A percentile compares a stretch with the other conserved stretches of the same genome.
Evolutionary conservation across 2,797 vertebrate genomes (phyloP).

Genomic region (Ciconia nigra): DNA sequence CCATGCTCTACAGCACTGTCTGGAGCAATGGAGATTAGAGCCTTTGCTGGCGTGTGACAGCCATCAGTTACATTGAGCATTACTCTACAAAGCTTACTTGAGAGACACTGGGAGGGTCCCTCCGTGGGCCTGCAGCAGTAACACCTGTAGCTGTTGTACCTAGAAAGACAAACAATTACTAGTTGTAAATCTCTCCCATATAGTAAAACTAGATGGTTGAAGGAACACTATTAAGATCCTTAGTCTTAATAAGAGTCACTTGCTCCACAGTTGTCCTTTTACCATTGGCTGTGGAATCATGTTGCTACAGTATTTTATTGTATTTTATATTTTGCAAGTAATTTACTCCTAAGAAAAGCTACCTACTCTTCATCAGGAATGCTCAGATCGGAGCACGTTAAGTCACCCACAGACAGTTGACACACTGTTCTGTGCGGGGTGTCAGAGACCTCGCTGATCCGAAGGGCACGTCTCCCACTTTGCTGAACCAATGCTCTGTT

Average conservation of each 20-base stretch:
- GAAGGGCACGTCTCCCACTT: neutral
- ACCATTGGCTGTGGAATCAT: neutral
- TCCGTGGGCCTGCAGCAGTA: slow-evolving; percentile 91
- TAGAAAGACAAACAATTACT: slow-evolving; percentile 54
- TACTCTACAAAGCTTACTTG: slow-evolving; percentile 78
- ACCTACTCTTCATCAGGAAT: neutral
- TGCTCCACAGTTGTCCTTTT: neutral
- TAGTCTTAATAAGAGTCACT: too few relatives aligned
- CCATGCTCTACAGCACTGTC: neutral
- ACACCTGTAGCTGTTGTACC: slow-evolving; percentile 93
- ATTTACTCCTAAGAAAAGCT: neutral
- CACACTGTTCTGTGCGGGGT: too few relatives aligned
- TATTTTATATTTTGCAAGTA: too few relatives aligned
- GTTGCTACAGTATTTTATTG: neutral
- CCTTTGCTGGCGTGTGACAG: neutral
- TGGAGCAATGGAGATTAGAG: neutral
- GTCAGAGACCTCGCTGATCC: neutral
- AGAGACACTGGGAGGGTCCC: slow-evolving; percentile 85
- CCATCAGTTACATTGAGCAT: neutral
- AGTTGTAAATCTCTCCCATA: neutral
- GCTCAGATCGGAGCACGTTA: neutral
- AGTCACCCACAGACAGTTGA: neutral
- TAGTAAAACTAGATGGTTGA: neutral
- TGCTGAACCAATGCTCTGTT: neutral
- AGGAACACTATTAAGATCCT: neutral